Base-by-base conservation (phyloP, 1,140 invertebrate genomes). In the Delia radicum region DNA sequence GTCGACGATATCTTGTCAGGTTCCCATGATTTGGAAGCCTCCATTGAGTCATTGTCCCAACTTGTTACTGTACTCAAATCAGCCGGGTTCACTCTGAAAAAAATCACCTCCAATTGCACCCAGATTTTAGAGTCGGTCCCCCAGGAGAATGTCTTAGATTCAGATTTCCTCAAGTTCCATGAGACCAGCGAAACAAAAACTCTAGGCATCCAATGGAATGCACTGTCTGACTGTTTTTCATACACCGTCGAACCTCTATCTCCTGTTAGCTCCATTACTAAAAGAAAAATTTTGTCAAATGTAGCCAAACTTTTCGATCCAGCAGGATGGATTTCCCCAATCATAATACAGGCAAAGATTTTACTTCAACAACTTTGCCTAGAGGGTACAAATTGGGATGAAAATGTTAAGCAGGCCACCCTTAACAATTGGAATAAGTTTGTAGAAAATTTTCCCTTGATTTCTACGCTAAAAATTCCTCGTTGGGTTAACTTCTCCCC, bases 401-500 rank as follows among this genome's bases (percentile, higher is more conserved):
- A 69, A 31, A 69, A 29, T n/a, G 24, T 69, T n/a, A 69, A 69
- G 21, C 65, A 12, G 18, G 18, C 2, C 8, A 33, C 65, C n/a
- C 79, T 61, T 77, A 78, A 2, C 24, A 77, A 26, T 75, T 78
- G 26, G 73, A 31, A 46, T 42, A 3, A 12, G n/a, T 69, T 69
- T 29, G 12, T 37, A 37, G 33, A 37, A 8, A 13, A 37, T 10
- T 37, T 12, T 10, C 33, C 33, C 33, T 12, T 12, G 10, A 37
- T 37, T 2, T 8, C 2, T 5, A 8, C 2, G 2, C 10, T 37
- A 37, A 37, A 37, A 37, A 37, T 37, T 37, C 33, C 33, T 13
- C 33, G 33, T 10, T 37, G 10, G 10, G 33, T 37, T 10, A 10
- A 13, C 15, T 37, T 12, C 8, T 12, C 3, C 8, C 33, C 33